Evolutionary conservation across 2,797 vertebrate genomes (phyloP).

Genomic region (Hydrolagus colliei): DNA sequence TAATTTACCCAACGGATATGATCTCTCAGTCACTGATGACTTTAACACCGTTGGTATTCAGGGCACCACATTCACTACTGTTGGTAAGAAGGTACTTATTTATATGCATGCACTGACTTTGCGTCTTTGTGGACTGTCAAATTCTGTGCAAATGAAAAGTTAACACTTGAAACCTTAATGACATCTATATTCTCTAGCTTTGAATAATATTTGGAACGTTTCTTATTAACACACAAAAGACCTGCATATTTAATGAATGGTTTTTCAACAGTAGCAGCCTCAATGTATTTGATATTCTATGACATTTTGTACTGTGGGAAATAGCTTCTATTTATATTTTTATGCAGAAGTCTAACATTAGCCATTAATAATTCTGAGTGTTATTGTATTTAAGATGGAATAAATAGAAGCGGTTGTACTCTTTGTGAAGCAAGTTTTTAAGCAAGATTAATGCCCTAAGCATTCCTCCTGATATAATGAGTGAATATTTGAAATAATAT

Average conservation of each 20-base stretch:
- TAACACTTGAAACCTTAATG: slow-evolving; percentile 29
- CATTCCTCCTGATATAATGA: background rate
- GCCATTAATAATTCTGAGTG: slow-evolving; percentile 9
- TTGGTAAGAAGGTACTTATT: slow-evolving; percentile 32
- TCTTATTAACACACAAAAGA: slow-evolving; percentile 15
- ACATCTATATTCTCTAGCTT: slow-evolving; percentile 19
- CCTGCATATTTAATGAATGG: slow-evolving; percentile 30
- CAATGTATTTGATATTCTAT: slow-evolving; percentile 5
- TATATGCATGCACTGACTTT: slow-evolving; percentile 32
- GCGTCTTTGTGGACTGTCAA: slow-evolving; percentile 30
- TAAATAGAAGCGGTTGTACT: background rate
- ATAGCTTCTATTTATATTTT: background rate
- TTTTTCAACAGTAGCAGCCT: slow-evolving; percentile 8
- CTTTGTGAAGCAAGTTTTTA: background rate
- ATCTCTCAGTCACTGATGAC: slow-evolving; percentile 31
- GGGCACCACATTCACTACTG: slow-evolving; percentile 23
- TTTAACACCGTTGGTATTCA: slow-evolving; percentile 28
- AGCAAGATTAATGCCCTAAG: background rate
- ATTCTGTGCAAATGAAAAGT: slow-evolving; percentile 32
- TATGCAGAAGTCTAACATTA: background rate
- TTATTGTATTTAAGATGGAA: background rate
- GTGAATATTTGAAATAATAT: background rate
- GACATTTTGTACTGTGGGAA: slow-evolving; percentile 6
- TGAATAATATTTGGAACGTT: slow-evolving; percentile 24
- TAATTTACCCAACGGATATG: slow-evolving; percentile 28